These are phyloP conservation scores for Ophion ventricosus DNA, from an alignment of 2,888 invertebrate genomes.

Conservation along the genomic window DNA sequence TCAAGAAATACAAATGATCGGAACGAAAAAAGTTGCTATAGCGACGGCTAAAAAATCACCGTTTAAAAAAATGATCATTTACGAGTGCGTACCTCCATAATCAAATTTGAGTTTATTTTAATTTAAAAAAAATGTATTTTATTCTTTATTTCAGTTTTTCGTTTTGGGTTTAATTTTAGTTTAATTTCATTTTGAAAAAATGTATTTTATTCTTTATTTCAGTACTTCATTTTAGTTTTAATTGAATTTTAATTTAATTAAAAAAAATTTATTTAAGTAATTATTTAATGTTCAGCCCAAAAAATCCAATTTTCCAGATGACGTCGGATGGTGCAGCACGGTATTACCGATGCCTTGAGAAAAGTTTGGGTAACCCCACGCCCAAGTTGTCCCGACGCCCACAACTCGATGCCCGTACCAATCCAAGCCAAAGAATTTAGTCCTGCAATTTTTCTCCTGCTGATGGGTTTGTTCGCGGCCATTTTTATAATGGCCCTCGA, in stretches of 20 bases:
- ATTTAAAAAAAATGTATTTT: no score
- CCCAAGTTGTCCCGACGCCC: slow-evolving; percentile 74
- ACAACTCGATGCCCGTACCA: slow-evolving; percentile 72
- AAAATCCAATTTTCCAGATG: slow-evolving; percentile 63
- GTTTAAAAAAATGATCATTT: slow-evolving; percentile 76
- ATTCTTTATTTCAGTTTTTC: no score
- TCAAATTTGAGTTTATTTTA: no score
- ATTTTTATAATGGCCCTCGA: slow-evolving; percentile 69
- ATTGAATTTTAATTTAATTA: no score
- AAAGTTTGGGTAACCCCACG: slow-evolving; percentile 71
- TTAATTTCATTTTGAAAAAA: no score
- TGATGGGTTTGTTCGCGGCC: slow-evolving; percentile 68
- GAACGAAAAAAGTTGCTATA: slow-evolving; percentile 68
- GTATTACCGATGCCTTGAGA: slow-evolving; percentile 67
- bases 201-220: no score
- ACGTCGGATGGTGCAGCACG: slow-evolving; percentile 72
- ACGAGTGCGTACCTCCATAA: slow-evolving; percentile 72
- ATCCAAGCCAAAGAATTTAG: slow-evolving; percentile 73
- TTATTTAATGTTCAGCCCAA: no score
- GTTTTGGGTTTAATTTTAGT: no score
- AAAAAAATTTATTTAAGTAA: no score
- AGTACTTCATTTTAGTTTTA: no score
- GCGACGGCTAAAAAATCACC: slow-evolving; percentile 74
- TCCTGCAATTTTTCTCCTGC: slow-evolving; percentile 72
- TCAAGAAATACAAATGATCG: slow-evolving; percentile 82